These are phyloP conservation scores for Buceros bicornis DNA, from an alignment of 2,797 vertebrate species.

Conservation along the genomic window DNA sequence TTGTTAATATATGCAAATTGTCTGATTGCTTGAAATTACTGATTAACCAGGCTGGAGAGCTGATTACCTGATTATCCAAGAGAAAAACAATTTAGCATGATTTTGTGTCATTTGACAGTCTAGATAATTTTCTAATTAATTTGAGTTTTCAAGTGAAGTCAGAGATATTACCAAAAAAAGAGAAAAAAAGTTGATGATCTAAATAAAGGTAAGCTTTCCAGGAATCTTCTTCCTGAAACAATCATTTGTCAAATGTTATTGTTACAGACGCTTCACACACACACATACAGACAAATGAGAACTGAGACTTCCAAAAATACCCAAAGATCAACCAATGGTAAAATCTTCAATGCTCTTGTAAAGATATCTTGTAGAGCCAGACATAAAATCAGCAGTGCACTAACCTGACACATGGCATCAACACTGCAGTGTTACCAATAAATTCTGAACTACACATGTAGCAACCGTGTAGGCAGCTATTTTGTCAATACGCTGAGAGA, in stretches of 20 bases:
- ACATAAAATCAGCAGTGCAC: not conserved
- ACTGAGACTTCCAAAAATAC: not conserved
- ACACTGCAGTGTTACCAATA: not conserved
- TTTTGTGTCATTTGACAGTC: slow-evolving; percentile 62
- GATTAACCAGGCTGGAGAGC: slow-evolving; percentile 48
- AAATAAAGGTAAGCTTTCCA: slow-evolving; percentile 17
- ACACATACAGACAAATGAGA: not conserved
- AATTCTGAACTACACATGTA: not conserved
- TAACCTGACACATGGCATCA: not conserved
- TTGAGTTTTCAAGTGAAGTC: slow-evolving; percentile 48
- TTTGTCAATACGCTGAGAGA: slow-evolving; percentile 38
- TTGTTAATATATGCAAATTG: slow-evolving; percentile 53
- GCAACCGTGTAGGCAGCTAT: not conserved
- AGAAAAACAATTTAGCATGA: slow-evolving; percentile 52
- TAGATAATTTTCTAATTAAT: slow-evolving; percentile 66
- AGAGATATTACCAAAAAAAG: slow-evolving; percentile 1
- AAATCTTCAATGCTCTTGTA: not conserved
- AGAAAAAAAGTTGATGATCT: slow-evolving; percentile 3
- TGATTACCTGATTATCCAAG: slow-evolving; percentile 71
- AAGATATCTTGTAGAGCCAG: not conserved
- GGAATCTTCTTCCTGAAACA: not conserved
- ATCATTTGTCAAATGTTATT: not conserved
- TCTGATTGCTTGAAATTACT: slow-evolving; percentile 52
- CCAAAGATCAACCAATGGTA: not conserved
- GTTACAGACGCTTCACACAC: not conserved